These are phyloP conservation scores for Emmelina monodactyla DNA, from an alignment of 2,888 invertebrate genomes.

Conservation along the genomic window DNA sequence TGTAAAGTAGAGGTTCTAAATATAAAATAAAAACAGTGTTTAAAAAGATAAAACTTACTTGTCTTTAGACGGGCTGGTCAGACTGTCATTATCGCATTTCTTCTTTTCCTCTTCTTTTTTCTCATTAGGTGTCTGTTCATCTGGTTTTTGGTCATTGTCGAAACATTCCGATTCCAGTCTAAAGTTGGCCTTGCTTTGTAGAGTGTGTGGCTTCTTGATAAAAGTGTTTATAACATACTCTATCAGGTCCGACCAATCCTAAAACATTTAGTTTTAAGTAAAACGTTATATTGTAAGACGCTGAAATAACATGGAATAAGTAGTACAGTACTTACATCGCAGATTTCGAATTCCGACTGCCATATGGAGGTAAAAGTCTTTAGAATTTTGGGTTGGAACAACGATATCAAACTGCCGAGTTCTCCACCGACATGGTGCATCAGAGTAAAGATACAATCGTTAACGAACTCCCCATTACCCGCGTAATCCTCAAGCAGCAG, in stretches of 20 bases:
- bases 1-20: no score
- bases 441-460: slow-evolving; percentile 84
- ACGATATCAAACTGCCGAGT: slow-evolving; percentile 68
- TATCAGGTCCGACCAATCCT: slow-evolving; percentile 87
- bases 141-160: slow-evolving; percentile 23
- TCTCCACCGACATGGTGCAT: slow-evolving; percentile 88
- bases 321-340: slow-evolving; percentile 68
- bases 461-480: slow-evolving; percentile 77
- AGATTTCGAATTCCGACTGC: slow-evolving; percentile 75
- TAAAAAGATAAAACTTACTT: no score
- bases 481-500: slow-evolving; percentile 74
- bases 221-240: slow-evolving; percentile 83
- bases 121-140: slow-evolving; percentile 2
- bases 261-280: slow-evolving; percentile 19
- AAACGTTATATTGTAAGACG: background rate
- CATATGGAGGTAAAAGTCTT: slow-evolving; percentile 79
- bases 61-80: no score
- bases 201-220: slow-evolving; percentile 59
- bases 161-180: slow-evolving; percentile 46
- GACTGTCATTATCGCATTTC: no score
- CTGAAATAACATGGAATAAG: background rate
- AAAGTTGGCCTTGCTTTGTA: slow-evolving; percentile 27
- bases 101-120: slow-evolving; percentile 15
- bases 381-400: slow-evolving; percentile 80
- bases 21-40: no score